These are phyloP conservation scores for Promerops cafer DNA, from an alignment of 2,113 vertebrate genomes.

Conservation along the genomic window DNA sequence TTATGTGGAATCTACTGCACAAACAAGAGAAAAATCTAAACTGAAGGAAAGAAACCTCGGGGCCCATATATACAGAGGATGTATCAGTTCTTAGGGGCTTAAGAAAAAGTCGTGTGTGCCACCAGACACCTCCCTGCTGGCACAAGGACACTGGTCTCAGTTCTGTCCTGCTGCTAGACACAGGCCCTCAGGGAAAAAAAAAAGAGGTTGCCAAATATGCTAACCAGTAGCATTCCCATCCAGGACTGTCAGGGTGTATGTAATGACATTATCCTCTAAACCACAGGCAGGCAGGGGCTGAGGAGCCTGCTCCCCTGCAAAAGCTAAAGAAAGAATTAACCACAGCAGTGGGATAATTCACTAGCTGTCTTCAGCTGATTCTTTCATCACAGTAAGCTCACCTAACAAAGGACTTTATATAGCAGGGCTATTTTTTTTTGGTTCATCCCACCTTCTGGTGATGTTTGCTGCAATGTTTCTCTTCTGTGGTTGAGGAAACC, in stretches of 20 bases:
- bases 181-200: background rate
- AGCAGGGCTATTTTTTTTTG: background rate
- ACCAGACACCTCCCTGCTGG: background rate
- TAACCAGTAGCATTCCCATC: background rate
- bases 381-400: rapidly evolving
- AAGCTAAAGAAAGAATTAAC: background rate
- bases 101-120: background rate
- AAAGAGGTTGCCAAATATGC: background rate
- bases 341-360: background rate
- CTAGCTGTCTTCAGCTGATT: background rate
- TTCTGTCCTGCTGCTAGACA: background rate
- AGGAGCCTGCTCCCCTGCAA: background rate
- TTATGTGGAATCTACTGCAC: background rate
- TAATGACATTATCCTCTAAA: background rate
- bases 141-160: background rate
- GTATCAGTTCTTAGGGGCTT: background rate
- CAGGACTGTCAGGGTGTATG: background rate
- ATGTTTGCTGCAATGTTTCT: background rate
- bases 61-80: background rate
- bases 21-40: background rate
- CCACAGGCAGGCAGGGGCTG: background rate
- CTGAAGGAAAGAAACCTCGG: background rate
- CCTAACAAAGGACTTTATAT: background rate
- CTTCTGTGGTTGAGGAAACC: background rate
- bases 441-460: background rate